Evolutionary conservation across 2,888 invertebrate species (phyloP).

Genomic region (Drosophila ezoana): DNA sequence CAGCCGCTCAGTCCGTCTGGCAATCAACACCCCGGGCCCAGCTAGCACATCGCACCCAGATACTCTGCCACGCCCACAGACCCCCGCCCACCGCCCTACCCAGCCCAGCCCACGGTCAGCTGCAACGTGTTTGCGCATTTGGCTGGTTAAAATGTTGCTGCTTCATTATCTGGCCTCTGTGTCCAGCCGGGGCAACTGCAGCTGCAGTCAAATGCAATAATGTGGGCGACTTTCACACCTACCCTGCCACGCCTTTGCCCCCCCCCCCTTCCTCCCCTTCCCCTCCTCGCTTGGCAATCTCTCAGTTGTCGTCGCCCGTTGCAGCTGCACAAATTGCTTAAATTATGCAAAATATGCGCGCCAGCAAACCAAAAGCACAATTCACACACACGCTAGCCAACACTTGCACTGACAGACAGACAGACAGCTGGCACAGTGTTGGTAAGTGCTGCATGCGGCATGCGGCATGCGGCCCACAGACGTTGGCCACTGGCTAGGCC

Average conservation of each 20-base stretch:
- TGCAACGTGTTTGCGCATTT: slow-evolving; percentile 65
- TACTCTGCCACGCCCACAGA: too few species aligned
- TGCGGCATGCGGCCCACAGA: slow-evolving; percentile 13
- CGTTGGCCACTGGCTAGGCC: slow-evolving; percentile 41
- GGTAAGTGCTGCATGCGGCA: slow-evolving; percentile 26
- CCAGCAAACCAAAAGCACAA: slow-evolving; percentile 69
- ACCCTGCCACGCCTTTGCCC: slow-evolving; percentile 2
- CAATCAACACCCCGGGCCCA: slow-evolving; percentile 61
- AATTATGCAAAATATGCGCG: slow-evolving; percentile 82
- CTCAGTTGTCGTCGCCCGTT: slow-evolving; percentile 50
- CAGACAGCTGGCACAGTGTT: background rate
- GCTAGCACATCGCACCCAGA: too few species aligned
- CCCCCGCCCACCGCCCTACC: too few species aligned
- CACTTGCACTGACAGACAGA: background rate
- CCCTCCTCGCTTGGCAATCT: slow-evolving; percentile 18
- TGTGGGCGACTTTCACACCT: slow-evolving; percentile 64
- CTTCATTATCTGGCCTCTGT: slow-evolving; percentile 73
- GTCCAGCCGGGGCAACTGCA: slow-evolving; percentile 24
- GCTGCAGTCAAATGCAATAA: slow-evolving; percentile 60
- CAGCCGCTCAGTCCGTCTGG: slow-evolving; percentile 38
- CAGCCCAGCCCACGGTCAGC: background rate
- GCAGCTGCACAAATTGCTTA: slow-evolving; percentile 80
- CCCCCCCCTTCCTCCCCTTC: background rate
- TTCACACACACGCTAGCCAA: slow-evolving; percentile 27
- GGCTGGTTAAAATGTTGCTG: slow-evolving; percentile 79